Percentiles rank a stretch among this genome's conserved stretches.
Evolutionary conservation across 2,797 vertebrate species (phyloP).

Genomic region (Melanogrammus aeglefinus): DNA sequence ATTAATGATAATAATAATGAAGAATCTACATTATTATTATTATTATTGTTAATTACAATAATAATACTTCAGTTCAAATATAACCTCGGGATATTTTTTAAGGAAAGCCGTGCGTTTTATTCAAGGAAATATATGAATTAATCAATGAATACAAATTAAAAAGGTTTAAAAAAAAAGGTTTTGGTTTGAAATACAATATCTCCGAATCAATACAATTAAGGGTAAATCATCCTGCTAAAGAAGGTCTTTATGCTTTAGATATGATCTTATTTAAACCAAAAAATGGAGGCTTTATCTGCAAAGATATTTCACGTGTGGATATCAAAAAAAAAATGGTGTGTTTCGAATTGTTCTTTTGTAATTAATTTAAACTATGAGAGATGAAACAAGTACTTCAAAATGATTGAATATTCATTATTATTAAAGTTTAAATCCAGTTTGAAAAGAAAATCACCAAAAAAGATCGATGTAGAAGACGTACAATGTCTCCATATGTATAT

Average conservation of each 20-base stretch:
- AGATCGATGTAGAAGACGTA: background rate
- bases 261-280: too few relatives aligned
- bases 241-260: background rate
- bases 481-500: slow-evolving; percentile 17
- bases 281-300: background rate
- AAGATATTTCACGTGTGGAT: background rate
- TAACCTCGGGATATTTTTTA: background rate
- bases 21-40: background rate
- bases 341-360: too few relatives aligned
- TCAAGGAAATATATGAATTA: background rate
- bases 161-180: background rate
- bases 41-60: slow-evolving; percentile 3
- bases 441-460: background rate
- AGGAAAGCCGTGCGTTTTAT: too few relatives aligned
- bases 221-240: background rate
- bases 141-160: background rate
- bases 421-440: background rate
- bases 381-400: background rate
- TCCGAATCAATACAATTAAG: background rate
- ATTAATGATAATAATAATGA: background rate
- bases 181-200: background rate
- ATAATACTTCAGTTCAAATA: background rate
- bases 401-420: background rate
- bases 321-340: too few relatives aligned
- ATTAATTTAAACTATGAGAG: too few relatives aligned